Evolutionary conservation across 2,888 invertebrate species (phyloP).

Genomic region (Clivina fossor): DNA sequence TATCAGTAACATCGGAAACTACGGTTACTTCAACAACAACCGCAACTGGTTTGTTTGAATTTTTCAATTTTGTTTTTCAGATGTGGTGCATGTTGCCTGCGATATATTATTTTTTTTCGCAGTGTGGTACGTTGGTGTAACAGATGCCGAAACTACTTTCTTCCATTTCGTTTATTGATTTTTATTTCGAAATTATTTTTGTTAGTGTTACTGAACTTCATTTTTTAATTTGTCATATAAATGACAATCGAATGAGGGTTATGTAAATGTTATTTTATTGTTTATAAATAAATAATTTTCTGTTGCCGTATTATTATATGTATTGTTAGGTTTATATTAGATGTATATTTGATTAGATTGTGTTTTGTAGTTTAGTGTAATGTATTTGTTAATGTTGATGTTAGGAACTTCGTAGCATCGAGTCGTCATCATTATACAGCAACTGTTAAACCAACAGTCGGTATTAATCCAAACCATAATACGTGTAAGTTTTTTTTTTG

Average conservation of each 20-base stretch:
- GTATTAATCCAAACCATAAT: constrained; percentile 53
- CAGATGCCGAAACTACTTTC: constrained; percentile 6
- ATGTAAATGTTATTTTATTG: no score
- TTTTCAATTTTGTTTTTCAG: constrained; percentile 36
- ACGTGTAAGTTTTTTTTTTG: constrained; percentile 53
- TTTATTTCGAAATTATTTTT: no score
- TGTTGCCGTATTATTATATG: neutral
- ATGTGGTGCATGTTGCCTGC: constrained; percentile 19
- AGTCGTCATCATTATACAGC: constrained; percentile 52
- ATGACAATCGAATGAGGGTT: no score
- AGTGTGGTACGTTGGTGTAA: constrained; percentile 33
- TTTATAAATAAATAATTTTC: no score
- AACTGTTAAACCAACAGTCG: constrained; percentile 51
- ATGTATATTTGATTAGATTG: constrained; percentile 3
- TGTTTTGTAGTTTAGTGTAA: constrained; percentile 38
- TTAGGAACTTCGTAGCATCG: constrained; percentile 66
- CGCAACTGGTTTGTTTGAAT: constrained; percentile 49
- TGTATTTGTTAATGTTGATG: constrained; percentile 46
- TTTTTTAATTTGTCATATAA: no score
- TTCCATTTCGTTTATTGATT: no score
- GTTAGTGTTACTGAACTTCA: no score
- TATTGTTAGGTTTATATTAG: neutral
- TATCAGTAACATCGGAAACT: constrained; percentile 49
- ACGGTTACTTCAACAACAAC: constrained; percentile 32
- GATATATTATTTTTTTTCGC: constrained; percentile 30